Evolutionary conservation across 2,797 vertebrate species (phyloP).

Genomic region (Ctenopoma kingsleyae): DNA sequence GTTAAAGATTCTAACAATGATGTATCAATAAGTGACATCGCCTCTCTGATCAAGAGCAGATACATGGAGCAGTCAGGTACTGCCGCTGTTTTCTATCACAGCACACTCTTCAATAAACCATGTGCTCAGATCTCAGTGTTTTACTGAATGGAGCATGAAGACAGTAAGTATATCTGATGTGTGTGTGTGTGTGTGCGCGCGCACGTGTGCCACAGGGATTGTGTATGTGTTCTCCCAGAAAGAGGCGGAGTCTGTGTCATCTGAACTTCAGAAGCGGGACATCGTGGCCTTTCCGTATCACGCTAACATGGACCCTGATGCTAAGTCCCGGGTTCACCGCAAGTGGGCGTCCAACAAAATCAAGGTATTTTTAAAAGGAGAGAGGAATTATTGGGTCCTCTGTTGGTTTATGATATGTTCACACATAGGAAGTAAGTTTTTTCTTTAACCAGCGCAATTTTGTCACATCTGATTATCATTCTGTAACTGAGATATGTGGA

Average conservation of each 20-base stretch:
- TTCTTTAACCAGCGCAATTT: too few species aligned
- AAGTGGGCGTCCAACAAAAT: slow-evolving; percentile 91
- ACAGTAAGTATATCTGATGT: not conserved
- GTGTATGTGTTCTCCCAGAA: slow-evolving; percentile 98
- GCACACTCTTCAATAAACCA: too few species aligned
- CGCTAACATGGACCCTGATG: slow-evolving; percentile 89
- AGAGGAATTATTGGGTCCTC: too few species aligned
- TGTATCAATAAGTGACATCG: slow-evolving; percentile 87
- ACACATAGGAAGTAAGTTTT: too few species aligned
- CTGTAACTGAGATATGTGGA: too few species aligned
- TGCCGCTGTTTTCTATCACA: not conserved
- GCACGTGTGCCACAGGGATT: slow-evolving; percentile 85
- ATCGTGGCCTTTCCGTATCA: slow-evolving; percentile 92
- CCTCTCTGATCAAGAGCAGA: slow-evolving; percentile 88
- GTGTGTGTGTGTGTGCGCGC: not conserved
- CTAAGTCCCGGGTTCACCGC: slow-evolving; percentile 90
- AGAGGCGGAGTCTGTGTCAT: slow-evolving; percentile 91
- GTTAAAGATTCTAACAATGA: slow-evolving; percentile 87
- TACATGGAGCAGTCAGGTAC: slow-evolving; percentile 95
- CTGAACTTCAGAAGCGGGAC: slow-evolving; percentile 88
- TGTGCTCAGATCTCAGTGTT: too few species aligned
- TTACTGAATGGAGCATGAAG: too few species aligned
- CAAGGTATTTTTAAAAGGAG: slow-evolving; percentile 80
- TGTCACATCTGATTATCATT: too few species aligned
- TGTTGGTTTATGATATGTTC: too few species aligned